Evolutionary conservation across 2,888 invertebrate genomes (phyloP).

Genomic region (Mellilla xanthometata): DNA sequence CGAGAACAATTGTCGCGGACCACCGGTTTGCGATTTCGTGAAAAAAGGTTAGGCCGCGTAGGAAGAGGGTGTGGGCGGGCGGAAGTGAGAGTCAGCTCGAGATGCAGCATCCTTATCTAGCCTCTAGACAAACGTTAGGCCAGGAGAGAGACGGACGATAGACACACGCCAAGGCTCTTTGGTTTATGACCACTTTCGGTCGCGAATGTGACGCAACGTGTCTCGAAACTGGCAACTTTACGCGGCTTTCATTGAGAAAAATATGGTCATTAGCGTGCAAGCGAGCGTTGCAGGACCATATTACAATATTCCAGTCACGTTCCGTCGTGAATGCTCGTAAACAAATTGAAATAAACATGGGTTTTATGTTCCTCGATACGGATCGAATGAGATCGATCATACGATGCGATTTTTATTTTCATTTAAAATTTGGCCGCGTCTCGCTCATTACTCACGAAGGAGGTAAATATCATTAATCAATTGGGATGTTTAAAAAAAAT

Average conservation of each 20-base stretch:
- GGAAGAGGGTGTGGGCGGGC: slow-evolving; percentile 75
- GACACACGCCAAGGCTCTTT: slow-evolving; percentile 70
- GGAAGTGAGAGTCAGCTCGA: slow-evolving; percentile 76
- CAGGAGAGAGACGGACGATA: slow-evolving; percentile 55
- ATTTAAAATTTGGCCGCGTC: slow-evolving; percentile 25
- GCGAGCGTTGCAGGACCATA: slow-evolving; percentile 41
- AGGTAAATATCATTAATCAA: slow-evolving; percentile 31
- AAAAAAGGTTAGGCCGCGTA: slow-evolving; percentile 64
- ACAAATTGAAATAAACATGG: slow-evolving; percentile 49
- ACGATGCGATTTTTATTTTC: slow-evolving; percentile 23
- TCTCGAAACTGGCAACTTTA: slow-evolving; percentile 46
- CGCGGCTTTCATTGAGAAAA: slow-evolving; percentile 58
- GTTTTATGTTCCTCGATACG: slow-evolving; percentile 47
- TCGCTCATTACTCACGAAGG: slow-evolving; percentile 29
- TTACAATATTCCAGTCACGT: slow-evolving; percentile 62
- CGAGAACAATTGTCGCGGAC: slow-evolving; percentile 58
- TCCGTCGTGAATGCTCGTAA: slow-evolving; percentile 39
- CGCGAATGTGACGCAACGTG: slow-evolving; percentile 66
- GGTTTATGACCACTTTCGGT: slow-evolving; percentile 77
- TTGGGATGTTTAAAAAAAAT: slow-evolving; percentile 20
- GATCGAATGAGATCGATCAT: slow-evolving; percentile 47
- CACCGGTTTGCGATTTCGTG: slow-evolving; percentile 69
- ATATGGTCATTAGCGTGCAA: slow-evolving; percentile 53
- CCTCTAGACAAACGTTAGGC: slow-evolving; percentile 40
- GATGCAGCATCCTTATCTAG: slow-evolving; percentile 66